Evolutionary conservation across 2,888 invertebrate genomes (phyloP).

Genomic region (Melanostoma scalare): DNA sequence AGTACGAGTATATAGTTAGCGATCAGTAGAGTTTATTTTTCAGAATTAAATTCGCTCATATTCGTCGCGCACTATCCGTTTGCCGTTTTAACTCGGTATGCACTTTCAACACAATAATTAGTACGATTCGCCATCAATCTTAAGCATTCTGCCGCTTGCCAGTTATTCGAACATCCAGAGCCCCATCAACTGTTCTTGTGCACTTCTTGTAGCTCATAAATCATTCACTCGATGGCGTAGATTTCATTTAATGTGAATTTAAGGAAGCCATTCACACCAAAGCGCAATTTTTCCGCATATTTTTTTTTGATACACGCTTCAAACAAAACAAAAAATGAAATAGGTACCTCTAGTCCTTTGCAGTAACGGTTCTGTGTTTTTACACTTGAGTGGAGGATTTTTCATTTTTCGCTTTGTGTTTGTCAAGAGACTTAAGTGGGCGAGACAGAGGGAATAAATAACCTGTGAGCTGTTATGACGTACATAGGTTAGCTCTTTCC

Average conservation of each 20-base stretch:
- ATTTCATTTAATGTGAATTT: slow-evolving; percentile 57
- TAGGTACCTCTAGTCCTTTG: slow-evolving; percentile 32
- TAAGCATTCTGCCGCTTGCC: slow-evolving; percentile 27
- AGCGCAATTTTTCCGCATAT: slow-evolving; percentile 34
- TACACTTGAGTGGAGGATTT: slow-evolving; percentile 38
- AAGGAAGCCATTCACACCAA: slow-evolving; percentile 59
- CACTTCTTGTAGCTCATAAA: slow-evolving; percentile 54
- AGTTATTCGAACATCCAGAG: no score
- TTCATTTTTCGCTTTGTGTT: slow-evolving; percentile 7
- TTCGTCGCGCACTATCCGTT: slow-evolving; percentile 20
- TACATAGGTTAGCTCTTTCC: slow-evolving; percentile 3
- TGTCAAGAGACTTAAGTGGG: slow-evolving; percentile 17
- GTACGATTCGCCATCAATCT: slow-evolving; percentile 61
- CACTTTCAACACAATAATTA: slow-evolving; percentile 68
- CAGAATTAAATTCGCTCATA: slow-evolving; percentile 34
- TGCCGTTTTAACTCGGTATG: slow-evolving; percentile 28
- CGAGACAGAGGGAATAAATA: slow-evolving; percentile 32
- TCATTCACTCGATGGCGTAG: slow-evolving; percentile 60
- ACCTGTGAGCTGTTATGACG: slow-evolving; percentile 26
- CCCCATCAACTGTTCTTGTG: neutral
- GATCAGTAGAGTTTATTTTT: slow-evolving; percentile 18
- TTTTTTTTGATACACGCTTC: slow-evolving; percentile 3
- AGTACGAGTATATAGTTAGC: neutral
- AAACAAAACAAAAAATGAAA: slow-evolving; percentile 9
- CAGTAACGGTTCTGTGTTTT: slow-evolving; percentile 25